Evolutionary conservation across 2,797 vertebrate genomes (phyloP), one percentile per base, ranked within the genome.

Genomic region (Pseudochirops corinnae): DNA sequence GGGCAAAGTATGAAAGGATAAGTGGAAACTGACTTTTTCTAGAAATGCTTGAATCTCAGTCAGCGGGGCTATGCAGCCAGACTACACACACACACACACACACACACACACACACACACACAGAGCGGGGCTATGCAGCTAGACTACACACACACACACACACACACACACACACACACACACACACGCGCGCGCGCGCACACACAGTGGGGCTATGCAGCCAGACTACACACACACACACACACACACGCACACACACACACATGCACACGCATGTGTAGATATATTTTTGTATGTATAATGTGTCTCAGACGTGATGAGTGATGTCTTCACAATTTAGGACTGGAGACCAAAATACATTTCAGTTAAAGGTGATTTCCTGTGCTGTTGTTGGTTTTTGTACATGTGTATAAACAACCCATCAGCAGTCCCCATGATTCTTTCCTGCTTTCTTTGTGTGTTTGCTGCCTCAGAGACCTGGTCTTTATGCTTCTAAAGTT

Each of bases 1-100:
- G n/a, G n/a, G n/a, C n/a, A n/a, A n/a, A n/a, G 18, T 53, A 26
- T 0, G 2, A 4, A n/a, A 92, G 67, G 18, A 97, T 95, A 74
- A 9, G 62, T 93, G 94, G 92, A 53, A 87, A 94, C 92, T 96
- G 74, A 53, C 93, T 92, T 97, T 97, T 95, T 82, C 96, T 96
- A 62, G 90, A 0, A 90, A 74, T 90, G 56, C 56, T 92, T 94
- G 62, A 94, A 74, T 10, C 2, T n/a, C 50, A 0, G 13, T 3
- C 31, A 0, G n/a, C n/a, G n/a, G n/a, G n/a, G n/a, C n/a, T n/a
- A n/a, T n/a, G n/a, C n/a, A n/a, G n/a, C n/a, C n/a, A n/a, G n/a
- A n/a, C n/a, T n/a, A n/a, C n/a, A n/a, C n/a, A n/a, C n/a, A n/a
- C n/a, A n/a, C n/a, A n/a, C n/a, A n/a, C n/a, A n/a, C n/a, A n/a